Percentiles rank a stretch among this genome's conserved stretches.
Conservation (phyloP, 2,888 invertebrate species). For the Ectropis crepuscularia region DNA sequence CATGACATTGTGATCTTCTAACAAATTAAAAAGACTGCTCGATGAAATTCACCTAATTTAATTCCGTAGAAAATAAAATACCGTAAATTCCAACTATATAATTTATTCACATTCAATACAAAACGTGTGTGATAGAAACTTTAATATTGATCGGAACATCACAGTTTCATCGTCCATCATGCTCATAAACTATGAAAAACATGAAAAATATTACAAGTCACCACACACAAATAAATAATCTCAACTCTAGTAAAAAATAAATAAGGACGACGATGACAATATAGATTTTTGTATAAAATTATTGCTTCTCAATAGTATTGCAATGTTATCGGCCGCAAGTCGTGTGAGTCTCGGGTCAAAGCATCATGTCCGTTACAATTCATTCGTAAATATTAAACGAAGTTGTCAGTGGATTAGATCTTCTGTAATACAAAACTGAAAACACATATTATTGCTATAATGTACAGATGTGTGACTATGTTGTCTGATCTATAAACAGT, state of each 20-base stretch:
- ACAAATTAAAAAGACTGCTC: too few relatives aligned
- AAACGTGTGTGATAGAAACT: slow-evolving; percentile 79
- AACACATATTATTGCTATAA: slow-evolving; percentile 59
- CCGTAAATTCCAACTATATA: slow-evolving; percentile 73
- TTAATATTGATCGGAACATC: slow-evolving; percentile 74
- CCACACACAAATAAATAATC: slow-evolving; percentile 82
- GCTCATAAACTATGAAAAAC: slow-evolving; percentile 54
- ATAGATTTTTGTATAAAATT: slow-evolving; percentile 52
- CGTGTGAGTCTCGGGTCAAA: slow-evolving; percentile 53
- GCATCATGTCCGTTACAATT: slow-evolving; percentile 47
- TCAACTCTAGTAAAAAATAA: slow-evolving; percentile 75
- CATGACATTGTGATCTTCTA: background rate
- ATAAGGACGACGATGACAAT: slow-evolving; percentile 62
- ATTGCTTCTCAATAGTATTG: slow-evolving; percentile 61
- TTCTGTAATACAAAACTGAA: slow-evolving; percentile 51
- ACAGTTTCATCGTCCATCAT: slow-evolving; percentile 54
- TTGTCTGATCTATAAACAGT: slow-evolving; percentile 70
- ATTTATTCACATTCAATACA: slow-evolving; percentile 85
- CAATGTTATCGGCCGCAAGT: slow-evolving; percentile 48
- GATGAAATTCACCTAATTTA: too few relatives aligned
- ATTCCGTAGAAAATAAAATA: slow-evolving; percentile 44
- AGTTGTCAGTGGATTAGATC: slow-evolving; percentile 47
- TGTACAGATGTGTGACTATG: slow-evolving; percentile 58
- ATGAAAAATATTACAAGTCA: slow-evolving; percentile 75
- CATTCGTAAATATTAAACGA: slow-evolving; percentile 50